Percentiles rank a stretch among this genome's conserved stretches.
Conservation (phyloP, 1,140 invertebrate genomes). For the Steinernema feltiae region DNA sequence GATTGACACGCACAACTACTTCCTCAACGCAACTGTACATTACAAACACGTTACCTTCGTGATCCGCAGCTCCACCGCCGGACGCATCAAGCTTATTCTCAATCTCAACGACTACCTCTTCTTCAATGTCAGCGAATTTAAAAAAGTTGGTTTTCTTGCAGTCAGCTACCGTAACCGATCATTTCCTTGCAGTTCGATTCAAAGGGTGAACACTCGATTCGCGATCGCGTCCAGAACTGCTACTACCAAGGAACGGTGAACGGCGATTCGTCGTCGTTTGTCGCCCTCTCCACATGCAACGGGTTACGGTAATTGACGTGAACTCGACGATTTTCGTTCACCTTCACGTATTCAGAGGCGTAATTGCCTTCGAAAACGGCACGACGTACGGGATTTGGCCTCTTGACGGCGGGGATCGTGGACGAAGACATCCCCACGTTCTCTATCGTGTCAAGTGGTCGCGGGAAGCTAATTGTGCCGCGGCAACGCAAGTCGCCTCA, state of each 20-base stretch:
- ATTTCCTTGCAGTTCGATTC: conserved; percentile 41
- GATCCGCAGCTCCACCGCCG: conserved; percentile 34
- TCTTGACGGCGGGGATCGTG: conserved; percentile 51
- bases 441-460: conserved; percentile 47
- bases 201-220: conserved; percentile 40
- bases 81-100: conserved; percentile 47
- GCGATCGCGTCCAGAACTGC: conserved; percentile 50
- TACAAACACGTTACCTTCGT: conserved; percentile 53
- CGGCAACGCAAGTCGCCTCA: conserved; percentile 30
- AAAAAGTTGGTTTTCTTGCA: conserved; percentile 44
- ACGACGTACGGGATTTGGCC: conserved; percentile 56
- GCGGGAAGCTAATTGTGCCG: conserved; percentile 46
- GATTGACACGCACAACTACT: conserved; percentile 56
- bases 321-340: neutral
- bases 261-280: conserved; percentile 47
- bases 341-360: conserved; percentile 38
- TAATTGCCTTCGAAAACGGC: conserved; percentile 53
- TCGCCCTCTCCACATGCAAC: conserved; percentile 57
- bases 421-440: conserved; percentile 52
- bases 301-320: conserved; percentile 40
- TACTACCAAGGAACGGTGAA: conserved; percentile 56
- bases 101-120: conserved; percentile 52
- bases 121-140: conserved; percentile 50
- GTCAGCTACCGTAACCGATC: conserved; percentile 15
- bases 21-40: conserved; percentile 51